Conservation (phyloP, 1,140 invertebrate genomes). For the Anastrepha ludens region DNA sequence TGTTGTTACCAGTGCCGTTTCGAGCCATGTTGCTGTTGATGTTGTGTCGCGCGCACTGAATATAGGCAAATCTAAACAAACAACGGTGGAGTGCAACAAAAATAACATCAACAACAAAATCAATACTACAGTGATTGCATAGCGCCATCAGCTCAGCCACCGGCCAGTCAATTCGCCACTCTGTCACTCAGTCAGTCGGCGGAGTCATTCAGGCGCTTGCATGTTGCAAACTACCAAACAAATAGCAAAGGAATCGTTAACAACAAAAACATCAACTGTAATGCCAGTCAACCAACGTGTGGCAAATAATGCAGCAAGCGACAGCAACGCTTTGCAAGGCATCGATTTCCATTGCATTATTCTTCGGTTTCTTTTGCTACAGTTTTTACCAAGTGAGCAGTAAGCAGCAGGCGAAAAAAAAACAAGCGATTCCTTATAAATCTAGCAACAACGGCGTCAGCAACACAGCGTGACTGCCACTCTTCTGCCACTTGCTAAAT, state of each 20-base stretch:
- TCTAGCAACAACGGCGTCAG: not conserved
- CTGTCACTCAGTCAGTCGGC: not conserved
- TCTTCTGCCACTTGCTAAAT: slow-evolving; percentile 38
- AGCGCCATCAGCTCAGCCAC: not conserved
- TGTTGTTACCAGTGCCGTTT: not conserved
- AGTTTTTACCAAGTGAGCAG: not conserved
- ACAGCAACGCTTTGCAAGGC: not conserved
- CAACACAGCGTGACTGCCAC: slow-evolving; percentile 50
- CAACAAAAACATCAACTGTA: not conserved
- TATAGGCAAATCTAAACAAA: slow-evolving; percentile 38
- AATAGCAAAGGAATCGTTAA: not conserved
- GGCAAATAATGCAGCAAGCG: slow-evolving; percentile 15
- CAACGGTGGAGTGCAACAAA: not conserved
- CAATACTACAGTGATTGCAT: not conserved
- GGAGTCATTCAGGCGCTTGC: slow-evolving; percentile 8
- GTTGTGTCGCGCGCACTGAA: not conserved
- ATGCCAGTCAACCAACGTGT: not conserved
- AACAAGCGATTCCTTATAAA: not conserved
- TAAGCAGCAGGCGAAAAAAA: not conserved
- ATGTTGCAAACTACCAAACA: not conserved
- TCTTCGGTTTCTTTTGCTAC: not conserved
- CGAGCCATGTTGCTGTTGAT: not conserved
- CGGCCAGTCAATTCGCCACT: not conserved
- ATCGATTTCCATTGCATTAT: not conserved
- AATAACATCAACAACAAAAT: not conserved